Percentiles rank a stretch among this genome's conserved stretches.
Evolutionary conservation across 2,113 vertebrate genomes (phyloP).

Genomic region (Anarrhichthys ocellatus): DNA sequence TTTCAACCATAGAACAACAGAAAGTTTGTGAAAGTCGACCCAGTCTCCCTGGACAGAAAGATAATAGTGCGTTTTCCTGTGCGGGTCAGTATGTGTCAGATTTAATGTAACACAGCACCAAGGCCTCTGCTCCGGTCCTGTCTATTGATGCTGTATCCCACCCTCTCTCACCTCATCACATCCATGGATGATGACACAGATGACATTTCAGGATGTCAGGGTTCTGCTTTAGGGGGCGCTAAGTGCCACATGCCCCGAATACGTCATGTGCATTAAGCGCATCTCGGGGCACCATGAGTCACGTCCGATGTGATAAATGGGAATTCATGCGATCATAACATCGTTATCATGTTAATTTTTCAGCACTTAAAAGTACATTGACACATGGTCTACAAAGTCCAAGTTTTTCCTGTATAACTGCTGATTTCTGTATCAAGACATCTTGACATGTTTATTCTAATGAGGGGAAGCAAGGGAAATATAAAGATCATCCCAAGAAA

Average conservation of each 20-base stretch:
- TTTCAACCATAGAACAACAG: slow-evolving; percentile 1
- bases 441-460: slow-evolving; percentile 21
- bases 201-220: slow-evolving; percentile 16
- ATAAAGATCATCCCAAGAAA: neutral
- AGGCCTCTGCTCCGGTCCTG: slow-evolving; percentile 17
- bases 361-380: neutral
- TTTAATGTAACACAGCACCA: slow-evolving; percentile 14
- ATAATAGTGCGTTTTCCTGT: slow-evolving; percentile 30
- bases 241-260: slow-evolving; percentile 22
- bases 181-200: slow-evolving; percentile 9
- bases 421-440: neutral
- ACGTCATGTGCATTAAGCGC: neutral
- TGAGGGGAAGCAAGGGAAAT: slow-evolving; percentile 27
- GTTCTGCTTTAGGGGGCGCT: slow-evolving; percentile 4
- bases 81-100: slow-evolving; percentile 19
- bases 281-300: neutral
- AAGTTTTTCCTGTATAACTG: slow-evolving; percentile 8
- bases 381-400: neutral
- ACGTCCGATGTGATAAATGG: neutral
- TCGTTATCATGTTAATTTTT: neutral
- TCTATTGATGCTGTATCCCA: slow-evolving; percentile 9
- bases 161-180: slow-evolving; percentile 26
- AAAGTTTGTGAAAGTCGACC: neutral
- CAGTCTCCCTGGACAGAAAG: neutral
- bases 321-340: neutral